A percentile compares a stretch with the other conserved stretches of the same genome.
Conservation (phyloP, 2,797 vertebrate genomes). For the Gorsachius magnificus region DNA sequence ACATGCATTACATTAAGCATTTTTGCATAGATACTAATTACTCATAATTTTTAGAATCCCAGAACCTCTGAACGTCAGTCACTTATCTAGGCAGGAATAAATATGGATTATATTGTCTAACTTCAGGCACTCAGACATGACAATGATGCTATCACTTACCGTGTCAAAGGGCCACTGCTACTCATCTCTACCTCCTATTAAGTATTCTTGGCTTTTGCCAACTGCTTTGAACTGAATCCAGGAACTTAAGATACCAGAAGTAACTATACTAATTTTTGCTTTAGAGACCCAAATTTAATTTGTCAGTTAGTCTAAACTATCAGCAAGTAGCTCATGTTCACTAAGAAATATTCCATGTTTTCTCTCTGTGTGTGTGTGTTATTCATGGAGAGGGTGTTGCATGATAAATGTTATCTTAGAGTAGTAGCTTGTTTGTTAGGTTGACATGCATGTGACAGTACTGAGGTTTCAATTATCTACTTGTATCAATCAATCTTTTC, state of each 20-base stretch:
- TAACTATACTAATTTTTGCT: background rate
- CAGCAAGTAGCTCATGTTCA: constrained; percentile 21
- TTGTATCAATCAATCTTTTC: constrained; percentile 80
- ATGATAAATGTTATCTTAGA: constrained; percentile 71
- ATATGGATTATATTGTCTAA: background rate
- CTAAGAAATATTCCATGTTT: constrained; percentile 38
- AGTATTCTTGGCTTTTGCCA: background rate
- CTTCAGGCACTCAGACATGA: background rate
- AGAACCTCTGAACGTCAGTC: background rate
- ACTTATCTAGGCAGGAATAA: background rate
- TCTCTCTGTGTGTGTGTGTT: background rate
- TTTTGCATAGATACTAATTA: background rate
- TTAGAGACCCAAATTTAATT: constrained; percentile 10
- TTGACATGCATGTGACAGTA: constrained; percentile 72
- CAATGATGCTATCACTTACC: background rate
- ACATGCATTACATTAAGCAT: background rate
- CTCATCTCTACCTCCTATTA: background rate
- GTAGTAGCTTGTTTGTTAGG: constrained; percentile 67
- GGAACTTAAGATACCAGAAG: background rate
- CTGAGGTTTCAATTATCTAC: constrained; percentile 81
- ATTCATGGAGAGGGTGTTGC: constrained; percentile 43
- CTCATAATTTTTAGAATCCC: background rate
- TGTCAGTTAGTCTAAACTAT: constrained; percentile 27
- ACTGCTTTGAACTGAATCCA: background rate
- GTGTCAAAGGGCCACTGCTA: background rate